Percentiles rank a stretch among this genome's conserved stretches.
phyloP scores from a whole-genome alignment of 2,113 vertebrate genomes.

The Pterocles burchelli region DNA sequence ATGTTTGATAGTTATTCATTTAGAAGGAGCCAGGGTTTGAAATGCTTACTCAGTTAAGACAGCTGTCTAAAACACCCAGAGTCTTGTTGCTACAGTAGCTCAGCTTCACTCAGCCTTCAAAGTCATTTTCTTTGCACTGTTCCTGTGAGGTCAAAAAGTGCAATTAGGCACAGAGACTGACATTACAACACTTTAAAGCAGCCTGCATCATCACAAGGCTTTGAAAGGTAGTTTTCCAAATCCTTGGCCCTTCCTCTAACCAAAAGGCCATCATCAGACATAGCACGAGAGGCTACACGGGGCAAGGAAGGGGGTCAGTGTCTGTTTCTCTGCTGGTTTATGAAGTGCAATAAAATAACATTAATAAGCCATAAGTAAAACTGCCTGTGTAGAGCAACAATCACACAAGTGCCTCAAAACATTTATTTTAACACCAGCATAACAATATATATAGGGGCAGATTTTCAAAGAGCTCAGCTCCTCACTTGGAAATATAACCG shows the following conservation, averaged over 20 bases:
- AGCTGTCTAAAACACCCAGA: neutral
- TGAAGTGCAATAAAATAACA: neutral
- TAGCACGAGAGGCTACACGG: accelerated
- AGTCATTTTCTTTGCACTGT: neutral
- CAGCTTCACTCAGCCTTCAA: neutral
- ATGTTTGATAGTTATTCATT: neutral
- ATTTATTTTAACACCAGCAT: neutral
- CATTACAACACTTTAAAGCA: neutral
- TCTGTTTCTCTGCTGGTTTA: neutral
- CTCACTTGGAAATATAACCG: slow-evolving; percentile 20
- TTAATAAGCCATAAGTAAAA: neutral
- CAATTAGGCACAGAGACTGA: neutral
- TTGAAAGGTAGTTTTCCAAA: neutral
- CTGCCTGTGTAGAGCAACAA: neutral
- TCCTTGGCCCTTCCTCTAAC: neutral
- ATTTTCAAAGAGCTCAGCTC: slow-evolving; percentile 32
- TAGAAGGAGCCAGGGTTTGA: neutral
- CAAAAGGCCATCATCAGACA: neutral
- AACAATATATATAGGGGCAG: neutral
- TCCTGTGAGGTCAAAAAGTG: neutral
- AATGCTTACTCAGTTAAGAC: neutral
- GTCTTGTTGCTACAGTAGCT: neutral
- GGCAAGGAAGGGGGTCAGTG: neutral
- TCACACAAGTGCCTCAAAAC: neutral
- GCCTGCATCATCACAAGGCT: neutral